Evolutionary conservation across 2,797 vertebrate genomes (phyloP).

Genomic region (Spinibarbus caldwelli): DNA sequence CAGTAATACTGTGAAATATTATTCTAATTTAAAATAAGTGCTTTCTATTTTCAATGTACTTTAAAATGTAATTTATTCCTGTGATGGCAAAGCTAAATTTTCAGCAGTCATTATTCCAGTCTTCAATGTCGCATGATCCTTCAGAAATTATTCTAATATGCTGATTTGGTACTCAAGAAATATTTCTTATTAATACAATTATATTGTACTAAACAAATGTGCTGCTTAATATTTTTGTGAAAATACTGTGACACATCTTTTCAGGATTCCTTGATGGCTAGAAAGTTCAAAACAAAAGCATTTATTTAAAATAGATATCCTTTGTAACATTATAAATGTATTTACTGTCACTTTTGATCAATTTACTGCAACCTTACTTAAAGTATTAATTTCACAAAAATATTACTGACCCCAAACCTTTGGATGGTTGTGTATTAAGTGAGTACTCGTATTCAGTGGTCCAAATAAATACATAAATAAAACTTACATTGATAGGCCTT

Average conservation of each 20-base stretch:
- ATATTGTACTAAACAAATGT: not conserved
- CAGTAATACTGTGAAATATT: not conserved
- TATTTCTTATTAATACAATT: not conserved
- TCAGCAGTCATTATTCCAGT: not conserved
- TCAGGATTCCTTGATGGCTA: not conserved
- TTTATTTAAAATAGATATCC: too few species aligned
- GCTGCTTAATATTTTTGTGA: not conserved
- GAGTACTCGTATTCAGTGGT: not conserved
- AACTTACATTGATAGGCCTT: conserved; percentile 92
- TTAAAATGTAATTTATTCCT: not conserved
- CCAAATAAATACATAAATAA: not conserved
- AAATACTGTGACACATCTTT: not conserved
- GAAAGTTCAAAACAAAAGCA: not conserved
- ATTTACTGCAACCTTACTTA: not conserved
- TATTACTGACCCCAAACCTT: not conserved
- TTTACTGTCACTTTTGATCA: not conserved
- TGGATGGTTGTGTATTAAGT: not conserved
- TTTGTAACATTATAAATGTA: not conserved
- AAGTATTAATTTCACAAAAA: not conserved
- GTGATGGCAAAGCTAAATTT: not conserved
- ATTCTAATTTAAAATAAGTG: not conserved
- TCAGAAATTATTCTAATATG: not conserved
- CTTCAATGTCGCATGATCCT: not conserved
- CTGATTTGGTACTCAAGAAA: not conserved
- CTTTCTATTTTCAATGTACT: not conserved